Evolutionary conservation across 23 tunicate genomes (phyloP), one percentile per base, ranked within the genome.

Genomic region (Diplosoma virens): DNA sequence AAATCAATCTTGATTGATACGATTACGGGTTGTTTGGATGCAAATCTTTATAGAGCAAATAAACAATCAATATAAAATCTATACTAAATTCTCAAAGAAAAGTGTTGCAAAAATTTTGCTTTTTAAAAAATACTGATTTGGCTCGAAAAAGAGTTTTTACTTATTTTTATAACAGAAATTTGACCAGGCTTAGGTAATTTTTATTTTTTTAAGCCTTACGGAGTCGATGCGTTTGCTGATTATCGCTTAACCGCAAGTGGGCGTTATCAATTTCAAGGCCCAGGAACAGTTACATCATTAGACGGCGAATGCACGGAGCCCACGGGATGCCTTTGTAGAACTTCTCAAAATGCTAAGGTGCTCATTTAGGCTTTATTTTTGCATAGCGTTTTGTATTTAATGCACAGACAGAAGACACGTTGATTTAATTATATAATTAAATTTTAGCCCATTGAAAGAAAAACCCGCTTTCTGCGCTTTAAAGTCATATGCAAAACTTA

Each of bases 321-420:
- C 33, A 80, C 92, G 5, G 97, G 97, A 31, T 92, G 97, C 32
- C 23, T 58, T 0, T 92, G 97, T 52, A 35, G 87, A 66, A 65
- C 48, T 47, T 20, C 78, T 22, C 2, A 33, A 47, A 72, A 72
- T 37, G n/a, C n/a, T 47, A 4, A 26, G 25, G 71, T 65, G 50
- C n/a, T n/a, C n/a, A n/a, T n/a, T n/a, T n/a, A n/a, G n/a, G n/a
- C n/a, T n/a, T n/a, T n/a, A n/a, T n/a, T n/a, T n/a, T n/a, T n/a
- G n/a, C n/a, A n/a, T n/a, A n/a, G n/a, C n/a, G n/a, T n/a, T n/a
- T n/a, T n/a, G n/a, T n/a, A n/a, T n/a, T n/a, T n/a, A n/a, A n/a
- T n/a, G n/a, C n/a, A n/a, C n/a, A n/a, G n/a, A n/a, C n/a, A n/a
- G n/a, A n/a, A n/a, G n/a, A n/a, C n/a, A n/a, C n/a, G n/a, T n/a